Percentiles rank a stretch among this genome's conserved stretches.
phyloP scores from a whole-genome alignment of 2,888 invertebrate species.

The Lampropteryx suffumata region DNA sequence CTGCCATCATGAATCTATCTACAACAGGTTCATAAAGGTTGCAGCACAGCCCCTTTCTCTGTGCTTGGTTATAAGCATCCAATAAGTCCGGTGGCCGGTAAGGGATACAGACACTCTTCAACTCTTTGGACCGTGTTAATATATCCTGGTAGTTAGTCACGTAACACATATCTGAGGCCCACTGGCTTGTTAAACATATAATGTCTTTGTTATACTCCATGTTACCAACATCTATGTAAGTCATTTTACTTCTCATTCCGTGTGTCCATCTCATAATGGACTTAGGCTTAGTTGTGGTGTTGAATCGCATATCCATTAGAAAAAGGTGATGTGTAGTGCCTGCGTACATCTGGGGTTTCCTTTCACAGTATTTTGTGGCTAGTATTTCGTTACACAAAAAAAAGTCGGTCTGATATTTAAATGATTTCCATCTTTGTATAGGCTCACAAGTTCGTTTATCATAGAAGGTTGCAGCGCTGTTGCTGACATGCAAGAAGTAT shows the following conservation, averaged over 20 bases:
- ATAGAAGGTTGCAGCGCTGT: constrained; percentile 57
- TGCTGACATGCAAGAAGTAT: constrained; percentile 58
- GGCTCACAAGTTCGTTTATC: constrained; percentile 64
- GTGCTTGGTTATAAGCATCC: constrained; percentile 55
- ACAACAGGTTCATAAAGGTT: constrained; percentile 60
- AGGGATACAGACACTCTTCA: constrained; percentile 55
- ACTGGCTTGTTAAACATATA: constrained; percentile 66
- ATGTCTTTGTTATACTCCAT: constrained; percentile 65
- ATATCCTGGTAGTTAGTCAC: constrained; percentile 58
- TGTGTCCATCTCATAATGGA: constrained; percentile 82
- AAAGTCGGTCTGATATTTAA: constrained; percentile 54
- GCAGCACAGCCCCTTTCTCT: constrained; percentile 53
- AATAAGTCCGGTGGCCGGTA: constrained; percentile 65
- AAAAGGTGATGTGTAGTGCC: constrained; percentile 68
- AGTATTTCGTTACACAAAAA: constrained; percentile 59
- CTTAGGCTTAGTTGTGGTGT: constrained; percentile 44
- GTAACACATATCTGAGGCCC: constrained; percentile 70
- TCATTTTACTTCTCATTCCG: constrained; percentile 76
- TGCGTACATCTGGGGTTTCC: constrained; percentile 55
- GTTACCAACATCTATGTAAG: constrained; percentile 60
- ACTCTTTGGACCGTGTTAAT: constrained; percentile 40
- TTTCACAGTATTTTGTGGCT: constrained; percentile 54
- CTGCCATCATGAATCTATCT: constrained; percentile 54
- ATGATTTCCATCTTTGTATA: constrained; percentile 49
- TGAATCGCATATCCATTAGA: constrained; percentile 61